Evolutionary conservation across 1,140 invertebrate species (phyloP).

Genomic region (Drosophila prosaltans): DNA sequence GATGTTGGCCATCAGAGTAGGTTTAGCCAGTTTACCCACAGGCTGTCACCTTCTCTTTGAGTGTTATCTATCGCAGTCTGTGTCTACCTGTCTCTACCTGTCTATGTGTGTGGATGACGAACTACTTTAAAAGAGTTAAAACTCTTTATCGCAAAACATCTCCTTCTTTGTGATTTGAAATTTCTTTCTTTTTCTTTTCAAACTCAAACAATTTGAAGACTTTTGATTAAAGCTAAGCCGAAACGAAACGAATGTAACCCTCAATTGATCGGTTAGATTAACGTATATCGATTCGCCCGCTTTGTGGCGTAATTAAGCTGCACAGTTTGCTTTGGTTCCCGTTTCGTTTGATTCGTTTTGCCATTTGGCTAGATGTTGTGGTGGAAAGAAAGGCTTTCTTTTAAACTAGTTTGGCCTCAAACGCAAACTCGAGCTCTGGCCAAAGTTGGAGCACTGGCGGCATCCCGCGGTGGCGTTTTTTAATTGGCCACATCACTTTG

Average conservation of each 20-base stretch:
- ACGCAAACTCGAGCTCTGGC: conserved; percentile 18
- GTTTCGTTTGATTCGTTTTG: conserved; percentile 42
- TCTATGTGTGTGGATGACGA: neutral
- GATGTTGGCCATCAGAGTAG: conserved; percentile 33
- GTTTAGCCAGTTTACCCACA: conserved; percentile 47
- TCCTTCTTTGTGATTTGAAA: neutral
- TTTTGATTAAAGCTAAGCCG: conserved; percentile 32
- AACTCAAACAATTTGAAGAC: conserved; percentile 30
- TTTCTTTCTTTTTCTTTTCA: neutral
- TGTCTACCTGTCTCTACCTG: conserved; percentile 18
- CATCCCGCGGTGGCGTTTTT: conserved; percentile 74
- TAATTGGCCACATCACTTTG: conserved; percentile 80
- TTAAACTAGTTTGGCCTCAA: conserved; percentile 67
- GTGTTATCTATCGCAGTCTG: conserved; percentile 1
- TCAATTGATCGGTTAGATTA: conserved; percentile 50
- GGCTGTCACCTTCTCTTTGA: conserved; percentile 33
- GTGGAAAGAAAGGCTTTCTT: conserved; percentile 69
- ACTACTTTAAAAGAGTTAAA: neutral
- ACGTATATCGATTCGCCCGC: conserved; percentile 36
- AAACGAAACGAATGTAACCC: conserved; percentile 16
- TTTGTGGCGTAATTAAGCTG: conserved; percentile 55
- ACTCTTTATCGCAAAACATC: conserved; percentile 5
- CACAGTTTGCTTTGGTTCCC: conserved; percentile 50
- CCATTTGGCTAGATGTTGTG: conserved; percentile 3
- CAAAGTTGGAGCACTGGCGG: conserved; percentile 2